Base-by-base conservation (phyloP, 2,113 vertebrate genomes). In the Crotalus viridis region DNA sequence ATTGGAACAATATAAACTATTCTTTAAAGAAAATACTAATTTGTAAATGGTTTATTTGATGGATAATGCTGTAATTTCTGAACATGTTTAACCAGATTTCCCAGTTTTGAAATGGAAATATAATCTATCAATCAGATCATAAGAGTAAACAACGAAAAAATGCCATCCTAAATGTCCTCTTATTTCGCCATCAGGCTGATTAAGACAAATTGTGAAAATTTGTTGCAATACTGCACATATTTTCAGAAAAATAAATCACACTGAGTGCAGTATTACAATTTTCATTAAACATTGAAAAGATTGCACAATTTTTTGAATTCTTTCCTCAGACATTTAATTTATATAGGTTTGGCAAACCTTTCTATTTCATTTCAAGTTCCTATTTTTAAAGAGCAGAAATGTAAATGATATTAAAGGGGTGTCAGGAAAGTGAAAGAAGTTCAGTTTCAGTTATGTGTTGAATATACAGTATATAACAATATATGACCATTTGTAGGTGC, bases 41-140 rank as follows among this genome's bases (percentile, higher is more conserved):
- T 93, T 91, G 91, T 2, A 95, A 89, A 57, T 91, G 87, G 90
- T 22, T 46, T 89, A 13, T 28, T 24, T 94, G 92, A 91, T 61
- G 21, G 48, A 33, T 88, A 57, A 3, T 85, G 1, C 2, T 89
- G 3, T 39, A 87, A 7, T 91, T 61, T 69, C 46, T 54, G 24
- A 46, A 15, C 10, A 48, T 51, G 55, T 21, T 56, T 59, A 28
- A 87, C 22, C 10, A 86, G 54, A 56, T 13, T 59, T 43, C 10
- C 9, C 61, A 59, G n/a, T 46, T 86, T 43, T 28, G 57, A 2
- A 12, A 33, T 21, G 81, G 22, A 59, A 91, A 17, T 3, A 17
- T 3, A 91, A 28, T 4, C 28, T 81, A 7, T 24, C n/a, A 28
- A 15, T 89, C 52, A 88, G 15, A 33, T 46, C 85, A 24, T 24